These are phyloP conservation scores for Oryzias melastigma DNA, from an alignment of 2,113 vertebrate genomes.

Conservation along the genomic window DNA sequence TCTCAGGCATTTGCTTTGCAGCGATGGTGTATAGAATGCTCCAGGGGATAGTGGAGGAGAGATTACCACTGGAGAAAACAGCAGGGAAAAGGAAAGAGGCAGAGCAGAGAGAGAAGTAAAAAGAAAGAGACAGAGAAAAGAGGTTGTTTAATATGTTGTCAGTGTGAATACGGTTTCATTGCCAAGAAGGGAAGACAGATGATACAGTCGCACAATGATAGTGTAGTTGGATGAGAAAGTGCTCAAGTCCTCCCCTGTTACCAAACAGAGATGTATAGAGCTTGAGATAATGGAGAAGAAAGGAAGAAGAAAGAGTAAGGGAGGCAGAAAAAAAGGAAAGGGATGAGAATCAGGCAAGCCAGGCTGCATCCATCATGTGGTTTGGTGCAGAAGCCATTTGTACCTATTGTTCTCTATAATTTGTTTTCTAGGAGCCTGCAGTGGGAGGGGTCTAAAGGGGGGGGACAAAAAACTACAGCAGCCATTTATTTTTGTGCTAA, in stretches of 20 bases:
- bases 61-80: conserved; percentile 67
- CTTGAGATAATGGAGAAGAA: conserved; percentile 63
- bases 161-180: conserved; percentile 69
- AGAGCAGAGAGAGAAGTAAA: conserved; percentile 29
- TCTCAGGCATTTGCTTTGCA: conserved; percentile 70
- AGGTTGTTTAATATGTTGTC: conserved; percentile 70
- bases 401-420: conserved; percentile 79
- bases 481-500: conserved; percentile 76
- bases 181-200: conserved; percentile 69
- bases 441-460: conserved; percentile 47
- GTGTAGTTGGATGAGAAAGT: conserved; percentile 64
- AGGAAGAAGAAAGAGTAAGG: conserved; percentile 50
- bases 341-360: conserved; percentile 65
- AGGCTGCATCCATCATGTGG: conserved; percentile 73
- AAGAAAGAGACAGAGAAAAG: conserved; percentile 46
- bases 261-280: conserved; percentile 69
- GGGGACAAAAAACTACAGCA: conserved; percentile 52
- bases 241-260: conserved; percentile 59
- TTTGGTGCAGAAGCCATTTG: conserved; percentile 78
- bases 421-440: conserved; percentile 72
- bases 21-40: conserved; percentile 56
- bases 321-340: conserved; percentile 39
- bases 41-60: conserved; percentile 58
- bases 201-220: conserved; percentile 67
- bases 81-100: conserved; percentile 42